Evolutionary conservation across 2,888 invertebrate species (phyloP), one percentile per base, ranked within the genome.

Genomic region (Andrena bicolor): DNA sequence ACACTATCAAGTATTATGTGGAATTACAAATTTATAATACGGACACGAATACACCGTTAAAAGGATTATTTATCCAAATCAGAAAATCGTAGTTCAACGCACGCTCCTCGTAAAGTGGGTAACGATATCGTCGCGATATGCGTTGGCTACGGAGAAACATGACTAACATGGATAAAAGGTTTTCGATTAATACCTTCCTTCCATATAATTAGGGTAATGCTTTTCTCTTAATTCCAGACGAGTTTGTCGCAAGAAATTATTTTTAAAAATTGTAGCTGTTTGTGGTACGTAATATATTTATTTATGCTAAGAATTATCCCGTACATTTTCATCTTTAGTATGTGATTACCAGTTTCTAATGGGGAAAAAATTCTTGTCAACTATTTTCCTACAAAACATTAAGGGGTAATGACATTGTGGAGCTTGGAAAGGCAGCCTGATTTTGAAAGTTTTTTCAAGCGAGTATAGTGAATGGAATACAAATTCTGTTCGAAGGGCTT

Each of bases 51-150:
- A 85, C 82, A 79, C 80, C 81, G 83, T 88, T 88, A 87, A 86
- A 83, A 84, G 83, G 85, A 89, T 91, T 90, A 85, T 88, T 86
- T 89, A 88, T 90, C 89, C 89, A 90, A 91, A 90, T 88, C 89
- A 90, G 84, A 70, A 85, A 85, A 87, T 87, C 87, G 78, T 78
- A 75, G 71, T 72, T 80, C 68, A 56, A 66, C 66, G 23, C 60
- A 72, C 69, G 77, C 65, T 77, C 73, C 80, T 53, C 68, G 76
- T 74, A 73, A 82, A 79, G 77, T 63, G 73, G 53, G 28, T 71
- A 61, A 75, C 70, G 30, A 66, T 86, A 68, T 35, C 70, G 32
- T 48, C 56, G 35, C 35, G 58, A 63, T 65, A 66, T 26, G 32
- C 13, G 79, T 75, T 84, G 35, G 16, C 26, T 77, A 80, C 80